These are phyloP conservation scores for Pedicia rivosa DNA, from an alignment of 2,888 invertebrate species.

Conservation along the genomic window DNA sequence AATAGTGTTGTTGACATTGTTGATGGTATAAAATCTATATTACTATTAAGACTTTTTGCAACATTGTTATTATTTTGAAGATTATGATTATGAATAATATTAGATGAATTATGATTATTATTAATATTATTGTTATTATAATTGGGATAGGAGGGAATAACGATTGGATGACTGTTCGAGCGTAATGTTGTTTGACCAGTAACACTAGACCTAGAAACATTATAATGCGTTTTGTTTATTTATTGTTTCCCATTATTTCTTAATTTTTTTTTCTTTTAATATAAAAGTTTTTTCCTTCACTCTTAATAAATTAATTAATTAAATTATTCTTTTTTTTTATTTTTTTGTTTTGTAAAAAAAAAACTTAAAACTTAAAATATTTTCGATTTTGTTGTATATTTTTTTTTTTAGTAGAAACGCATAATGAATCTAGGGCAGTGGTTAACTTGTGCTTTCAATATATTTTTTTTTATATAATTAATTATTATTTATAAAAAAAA, in stretches of 20 bases:
- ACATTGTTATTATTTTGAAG: neutral
- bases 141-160: too few species aligned
- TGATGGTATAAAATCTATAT: neutral
- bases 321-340: neutral
- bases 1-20: constrained; percentile 1
- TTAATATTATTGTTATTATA: neutral
- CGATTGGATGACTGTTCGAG: constrained; percentile 11
- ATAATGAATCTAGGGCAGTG: constrained; percentile 15
- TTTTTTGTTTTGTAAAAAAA: neutral
- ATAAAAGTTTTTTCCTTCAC: neutral
- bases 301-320: neutral
- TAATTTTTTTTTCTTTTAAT: too few species aligned
- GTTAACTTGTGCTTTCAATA: constrained; percentile 11
- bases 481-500: too few species aligned
- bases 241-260: too few species aligned
- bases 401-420: constrained; percentile 11
- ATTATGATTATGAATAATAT: constrained; percentile 2
- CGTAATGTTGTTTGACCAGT: constrained; percentile 24
- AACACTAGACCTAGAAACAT: constrained; percentile 33
- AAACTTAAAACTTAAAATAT: constrained; percentile 3
- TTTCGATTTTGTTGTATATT: constrained; percentile 4
- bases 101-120: neutral
- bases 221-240: constrained; percentile 28
- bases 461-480: constrained; percentile 1
- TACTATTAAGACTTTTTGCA: neutral